Conservation (phyloP, 2,888 invertebrate species). For the Gortyna flavago region DNA sequence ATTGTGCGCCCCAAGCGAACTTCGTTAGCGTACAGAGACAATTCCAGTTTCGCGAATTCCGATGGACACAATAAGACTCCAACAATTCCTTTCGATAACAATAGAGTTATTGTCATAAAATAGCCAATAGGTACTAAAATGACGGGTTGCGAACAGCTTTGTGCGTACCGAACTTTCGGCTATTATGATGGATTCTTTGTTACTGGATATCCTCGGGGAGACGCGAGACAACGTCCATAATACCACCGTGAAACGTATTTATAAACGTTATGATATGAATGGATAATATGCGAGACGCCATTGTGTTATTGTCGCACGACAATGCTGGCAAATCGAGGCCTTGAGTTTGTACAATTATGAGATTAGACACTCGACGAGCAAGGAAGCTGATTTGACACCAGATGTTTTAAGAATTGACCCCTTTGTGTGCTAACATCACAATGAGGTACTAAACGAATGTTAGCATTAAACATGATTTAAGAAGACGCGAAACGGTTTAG, state of each 20-base stretch:
- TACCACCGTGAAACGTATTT: slow-evolving; percentile 87
- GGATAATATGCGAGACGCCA: slow-evolving; percentile 85
- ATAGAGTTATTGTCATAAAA: slow-evolving; percentile 88
- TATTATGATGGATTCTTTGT: slow-evolving; percentile 87
- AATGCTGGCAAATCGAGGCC: slow-evolving; percentile 77
- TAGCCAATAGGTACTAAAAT: slow-evolving; percentile 90
- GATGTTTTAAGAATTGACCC: slow-evolving; percentile 74
- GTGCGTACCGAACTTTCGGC: slow-evolving; percentile 83
- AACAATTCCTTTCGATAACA: slow-evolving; percentile 82
- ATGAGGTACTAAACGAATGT: slow-evolving; percentile 56
- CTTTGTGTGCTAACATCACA: slow-evolving; percentile 67
- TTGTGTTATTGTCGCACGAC: slow-evolving; percentile 78
- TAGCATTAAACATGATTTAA: slow-evolving; percentile 53
- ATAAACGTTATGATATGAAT: slow-evolving; percentile 89
- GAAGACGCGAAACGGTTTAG: slow-evolving; percentile 47
- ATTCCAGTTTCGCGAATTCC: slow-evolving; percentile 88
- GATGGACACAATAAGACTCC: slow-evolving; percentile 80
- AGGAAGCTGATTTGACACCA: slow-evolving; percentile 71
- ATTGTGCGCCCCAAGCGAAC: slow-evolving; percentile 72
- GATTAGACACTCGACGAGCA: slow-evolving; percentile 80
- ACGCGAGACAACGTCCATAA: slow-evolving; percentile 84
- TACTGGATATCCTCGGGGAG: slow-evolving; percentile 86
- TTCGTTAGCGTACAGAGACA: slow-evolving; percentile 87
- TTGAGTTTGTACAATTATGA: slow-evolving; percentile 85
- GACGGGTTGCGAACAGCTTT: slow-evolving; percentile 87